Percentiles rank a stretch among this genome's conserved stretches.
Evolutionary conservation across 2,113 vertebrate genomes (phyloP).

Genomic region (Stegostoma tigrinum): DNA sequence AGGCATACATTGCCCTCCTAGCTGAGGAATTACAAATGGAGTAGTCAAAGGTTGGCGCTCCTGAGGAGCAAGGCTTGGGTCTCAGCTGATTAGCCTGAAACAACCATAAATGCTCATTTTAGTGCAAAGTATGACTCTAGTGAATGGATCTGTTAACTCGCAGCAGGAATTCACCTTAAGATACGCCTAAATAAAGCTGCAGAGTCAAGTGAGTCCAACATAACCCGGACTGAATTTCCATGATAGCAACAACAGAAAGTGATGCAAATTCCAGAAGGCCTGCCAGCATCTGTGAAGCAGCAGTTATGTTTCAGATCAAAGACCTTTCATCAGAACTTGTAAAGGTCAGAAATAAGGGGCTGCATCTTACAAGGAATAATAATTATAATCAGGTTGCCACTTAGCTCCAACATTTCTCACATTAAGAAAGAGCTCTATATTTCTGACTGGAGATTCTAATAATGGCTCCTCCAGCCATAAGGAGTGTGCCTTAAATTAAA

Average conservation of each 20-base stretch:
- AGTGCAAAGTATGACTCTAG: not conserved
- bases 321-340: too few species aligned
- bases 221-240: not conserved
- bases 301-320: too few species aligned
- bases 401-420: too few species aligned
- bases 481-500: too few species aligned
- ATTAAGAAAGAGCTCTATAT: too few species aligned
- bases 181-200: not conserved
- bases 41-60: not conserved
- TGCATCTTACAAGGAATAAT: too few species aligned
- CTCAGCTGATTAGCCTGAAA: not conserved
- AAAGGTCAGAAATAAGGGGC: too few species aligned
- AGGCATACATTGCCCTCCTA: not conserved
- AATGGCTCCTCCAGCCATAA: too few species aligned
- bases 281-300: too few species aligned
- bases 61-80: not conserved
- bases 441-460: too few species aligned
- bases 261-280: too few species aligned
- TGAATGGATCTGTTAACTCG: not conserved
- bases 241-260: not conserved
- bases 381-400: too few species aligned
- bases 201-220: not conserved
- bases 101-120: not conserved
- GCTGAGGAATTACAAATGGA: not conserved
- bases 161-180: not conserved